These are phyloP conservation scores for Scomber colias DNA, from an alignment of 2,113 vertebrate genomes.

Conservation along the genomic window DNA sequence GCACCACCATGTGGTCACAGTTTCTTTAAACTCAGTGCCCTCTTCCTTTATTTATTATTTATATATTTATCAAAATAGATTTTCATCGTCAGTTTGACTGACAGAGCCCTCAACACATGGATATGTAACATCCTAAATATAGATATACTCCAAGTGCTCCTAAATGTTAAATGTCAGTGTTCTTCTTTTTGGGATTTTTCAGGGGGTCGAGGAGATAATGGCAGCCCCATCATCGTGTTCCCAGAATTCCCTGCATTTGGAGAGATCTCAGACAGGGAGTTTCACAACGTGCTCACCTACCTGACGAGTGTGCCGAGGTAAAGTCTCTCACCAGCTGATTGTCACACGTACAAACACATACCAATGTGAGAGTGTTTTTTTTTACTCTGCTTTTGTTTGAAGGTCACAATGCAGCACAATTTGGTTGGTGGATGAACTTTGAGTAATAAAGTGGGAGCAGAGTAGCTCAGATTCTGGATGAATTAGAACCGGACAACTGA, in stretches of 20 bases:
- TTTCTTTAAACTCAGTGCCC: neutral
- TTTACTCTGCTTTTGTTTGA: neutral
- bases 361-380: neutral
- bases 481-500: neutral
- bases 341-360: neutral
- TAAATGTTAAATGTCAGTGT: no score
- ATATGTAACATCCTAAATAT: neutral
- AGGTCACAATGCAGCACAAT: no score
- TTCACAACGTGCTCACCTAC: slow-evolving; percentile 96
- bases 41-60: neutral
- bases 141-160: neutral
- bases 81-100: neutral
- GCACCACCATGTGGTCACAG: slow-evolving; percentile 68
- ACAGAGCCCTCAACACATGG: neutral
- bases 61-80: neutral
- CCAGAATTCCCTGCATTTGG: slow-evolving; percentile 95
- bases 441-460: no score
- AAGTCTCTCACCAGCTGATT: neutral
- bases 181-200: slow-evolving; percentile 24
- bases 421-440: no score
- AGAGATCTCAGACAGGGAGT: slow-evolving; percentile 93
- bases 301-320: slow-evolving; percentile 96
- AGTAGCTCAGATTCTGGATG: no score
- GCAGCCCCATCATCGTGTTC: slow-evolving; percentile 96
- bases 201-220: slow-evolving; percentile 94